phyloP scores from a whole-genome alignment of 92 coral and sea anemone species.

The Parazoanthus darwini region DNA sequence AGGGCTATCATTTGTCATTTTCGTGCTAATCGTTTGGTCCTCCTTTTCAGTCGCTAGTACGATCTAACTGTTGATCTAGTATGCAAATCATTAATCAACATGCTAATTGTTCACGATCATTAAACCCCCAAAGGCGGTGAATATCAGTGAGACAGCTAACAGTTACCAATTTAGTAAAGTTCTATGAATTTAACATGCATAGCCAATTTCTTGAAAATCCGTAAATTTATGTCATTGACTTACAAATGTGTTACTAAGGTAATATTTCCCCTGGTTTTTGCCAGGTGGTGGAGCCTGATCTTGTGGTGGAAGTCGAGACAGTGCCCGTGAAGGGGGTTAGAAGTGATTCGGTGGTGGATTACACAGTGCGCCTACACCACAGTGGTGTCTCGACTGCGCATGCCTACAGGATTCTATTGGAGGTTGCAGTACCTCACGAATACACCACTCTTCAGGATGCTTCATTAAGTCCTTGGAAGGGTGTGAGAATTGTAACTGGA shows the following conservation, averaged over 20 bases:
- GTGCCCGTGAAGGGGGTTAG: conserved; percentile 57
- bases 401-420: conserved; percentile 81
- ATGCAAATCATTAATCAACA: too few species aligned
- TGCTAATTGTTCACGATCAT: too few species aligned
- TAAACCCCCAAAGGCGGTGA: too few species aligned
- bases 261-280: conserved; percentile 2
- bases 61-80: too few species aligned
- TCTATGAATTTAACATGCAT: not conserved
- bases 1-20: too few species aligned
- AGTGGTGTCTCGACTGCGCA: conserved; percentile 58
- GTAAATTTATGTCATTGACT: not conserved
- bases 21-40: not conserved
- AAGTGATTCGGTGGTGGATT: conserved; percentile 55
- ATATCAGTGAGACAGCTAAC: not conserved
- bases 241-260: too few species aligned
- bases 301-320: conserved; percentile 50
- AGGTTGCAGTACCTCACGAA: conserved; percentile 72
- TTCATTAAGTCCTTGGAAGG: conserved; percentile 32
- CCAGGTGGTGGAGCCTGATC: conserved; percentile 80
- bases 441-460: conserved; percentile 51
- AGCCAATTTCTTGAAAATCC: not conserved
- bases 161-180: not conserved
- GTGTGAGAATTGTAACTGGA: conserved; percentile 60
- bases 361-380: conserved; percentile 61
- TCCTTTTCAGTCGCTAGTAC: not conserved